Conservation (phyloP, 2,113 vertebrate genomes). For the Microtus ochrogaster region DNA sequence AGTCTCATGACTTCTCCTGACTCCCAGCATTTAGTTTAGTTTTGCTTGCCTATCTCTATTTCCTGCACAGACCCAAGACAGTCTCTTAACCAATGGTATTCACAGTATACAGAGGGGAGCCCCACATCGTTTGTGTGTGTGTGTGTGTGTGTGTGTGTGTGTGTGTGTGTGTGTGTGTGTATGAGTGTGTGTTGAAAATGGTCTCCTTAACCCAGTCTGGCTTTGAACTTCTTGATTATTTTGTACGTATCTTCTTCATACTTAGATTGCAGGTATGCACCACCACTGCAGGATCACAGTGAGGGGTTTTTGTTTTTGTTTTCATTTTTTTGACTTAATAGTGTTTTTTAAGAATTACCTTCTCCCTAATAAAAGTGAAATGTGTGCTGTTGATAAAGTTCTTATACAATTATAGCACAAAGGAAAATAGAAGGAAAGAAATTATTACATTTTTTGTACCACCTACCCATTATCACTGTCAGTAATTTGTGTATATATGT, state of each 20-base stretch:
- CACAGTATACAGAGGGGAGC: too few relatives aligned
- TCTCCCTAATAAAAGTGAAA: slow-evolving; percentile 21
- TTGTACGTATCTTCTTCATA: background rate
- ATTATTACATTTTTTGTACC: background rate
- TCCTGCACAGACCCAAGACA: too few relatives aligned
- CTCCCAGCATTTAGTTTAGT: too few relatives aligned
- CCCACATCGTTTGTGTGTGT: background rate
- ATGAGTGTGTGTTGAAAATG: background rate
- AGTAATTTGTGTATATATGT: background rate
- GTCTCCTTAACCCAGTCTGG: background rate
- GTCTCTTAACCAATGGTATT: too few relatives aligned
- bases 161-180: background rate
- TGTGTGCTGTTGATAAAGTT: background rate
- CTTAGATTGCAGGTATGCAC: background rate
- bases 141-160: too few relatives aligned
- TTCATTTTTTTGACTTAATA: too few relatives aligned
- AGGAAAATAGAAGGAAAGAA: background rate
- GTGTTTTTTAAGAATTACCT: background rate
- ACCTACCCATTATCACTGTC: background rate
- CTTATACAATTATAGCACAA: background rate
- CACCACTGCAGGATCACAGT: background rate
- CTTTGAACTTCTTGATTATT: background rate
- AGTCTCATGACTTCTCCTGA: too few relatives aligned
- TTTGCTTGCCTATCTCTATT: too few relatives aligned
- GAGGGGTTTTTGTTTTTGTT: too few relatives aligned